phyloP scores from a whole-genome alignment of 2,797 vertebrate species.

The Phrynocephalus forsythii region DNA sequence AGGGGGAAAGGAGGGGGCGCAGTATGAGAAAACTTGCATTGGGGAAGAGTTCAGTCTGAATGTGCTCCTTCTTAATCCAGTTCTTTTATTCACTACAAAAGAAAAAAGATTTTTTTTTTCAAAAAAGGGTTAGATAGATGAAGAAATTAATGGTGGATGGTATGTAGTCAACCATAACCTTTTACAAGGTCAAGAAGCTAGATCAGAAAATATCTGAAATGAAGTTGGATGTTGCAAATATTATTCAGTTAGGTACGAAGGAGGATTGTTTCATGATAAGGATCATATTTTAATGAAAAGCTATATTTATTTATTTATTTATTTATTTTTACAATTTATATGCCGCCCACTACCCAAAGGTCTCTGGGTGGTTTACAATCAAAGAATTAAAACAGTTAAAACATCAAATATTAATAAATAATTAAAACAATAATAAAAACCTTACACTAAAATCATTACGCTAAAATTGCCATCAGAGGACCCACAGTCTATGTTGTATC shows the following conservation, averaged over 20 bases:
- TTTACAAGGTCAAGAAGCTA: conserved; percentile 38
- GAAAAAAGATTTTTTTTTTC: too few relatives aligned
- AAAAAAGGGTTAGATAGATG: neutral
- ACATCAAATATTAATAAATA: too few relatives aligned
- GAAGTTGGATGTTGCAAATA: conserved; percentile 32
- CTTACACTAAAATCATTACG: too few relatives aligned
- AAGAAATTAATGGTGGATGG: conserved; percentile 45
- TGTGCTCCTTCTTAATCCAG: conserved; percentile 1
- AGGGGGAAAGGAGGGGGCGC: conserved; percentile 11
- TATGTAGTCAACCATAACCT: conserved; percentile 26
- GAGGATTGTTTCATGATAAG: conserved; percentile 30
- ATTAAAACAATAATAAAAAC: too few relatives aligned
- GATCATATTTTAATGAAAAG: conserved; percentile 20
- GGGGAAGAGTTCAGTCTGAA: conserved; percentile 31
- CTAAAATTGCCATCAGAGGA: too few relatives aligned
- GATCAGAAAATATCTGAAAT: conserved; percentile 41
- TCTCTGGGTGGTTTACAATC: too few relatives aligned
- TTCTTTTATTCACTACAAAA: conserved; percentile 39
- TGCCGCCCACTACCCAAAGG: too few relatives aligned
- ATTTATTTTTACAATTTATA: too few relatives aligned
- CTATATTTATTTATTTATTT: neutral
- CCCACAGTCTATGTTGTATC: too few relatives aligned
- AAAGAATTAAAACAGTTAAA: too few relatives aligned
- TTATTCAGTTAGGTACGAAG: conserved; percentile 20
- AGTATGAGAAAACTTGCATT: conserved; percentile 20